Conservation (phyloP, 2,888 invertebrate genomes). For the Phortica okadai region DNA sequence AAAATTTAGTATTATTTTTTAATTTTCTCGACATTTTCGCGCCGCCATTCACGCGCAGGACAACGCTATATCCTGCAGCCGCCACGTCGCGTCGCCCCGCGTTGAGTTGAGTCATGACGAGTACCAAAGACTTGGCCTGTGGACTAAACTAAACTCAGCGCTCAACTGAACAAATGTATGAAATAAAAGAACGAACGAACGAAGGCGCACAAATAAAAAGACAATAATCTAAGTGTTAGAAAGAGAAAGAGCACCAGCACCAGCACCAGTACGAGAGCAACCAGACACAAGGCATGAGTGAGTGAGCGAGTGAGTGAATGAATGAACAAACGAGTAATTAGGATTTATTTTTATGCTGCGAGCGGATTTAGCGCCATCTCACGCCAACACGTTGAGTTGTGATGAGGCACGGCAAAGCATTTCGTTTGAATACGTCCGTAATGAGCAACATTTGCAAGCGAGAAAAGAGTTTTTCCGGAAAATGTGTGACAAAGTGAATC, state of each 20-base stretch:
- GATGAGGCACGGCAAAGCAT: neutral
- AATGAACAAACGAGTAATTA: slow-evolving; percentile 71
- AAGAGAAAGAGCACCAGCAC: slow-evolving; percentile 5
- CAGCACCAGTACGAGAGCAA: neutral
- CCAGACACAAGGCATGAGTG: neutral
- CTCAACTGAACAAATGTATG: slow-evolving; percentile 1
- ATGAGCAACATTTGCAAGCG: slow-evolving; percentile 16
- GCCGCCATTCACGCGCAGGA: slow-evolving; percentile 5
- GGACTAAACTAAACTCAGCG: neutral
- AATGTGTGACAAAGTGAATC: slow-evolving; percentile 22
- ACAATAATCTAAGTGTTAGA: neutral
- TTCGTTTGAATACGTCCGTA: neutral
- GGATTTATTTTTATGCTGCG: slow-evolving; percentile 67
- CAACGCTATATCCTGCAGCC: neutral
- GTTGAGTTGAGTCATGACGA: neutral
- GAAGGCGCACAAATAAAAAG: neutral
- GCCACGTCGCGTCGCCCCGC: neutral
- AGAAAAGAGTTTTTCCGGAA: slow-evolving; percentile 48
- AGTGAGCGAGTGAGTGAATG: slow-evolving; percentile 41
- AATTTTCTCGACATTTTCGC: slow-evolving; percentile 21
- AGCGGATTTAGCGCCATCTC: slow-evolving; percentile 49
- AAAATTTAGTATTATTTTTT: slow-evolving; percentile 34
- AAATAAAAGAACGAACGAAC: slow-evolving; percentile 13
- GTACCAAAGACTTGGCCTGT: neutral
- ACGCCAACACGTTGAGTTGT: slow-evolving; percentile 11